Conservation (phyloP, 2,797 vertebrate species). For the Anguilla megastoma region DNA sequence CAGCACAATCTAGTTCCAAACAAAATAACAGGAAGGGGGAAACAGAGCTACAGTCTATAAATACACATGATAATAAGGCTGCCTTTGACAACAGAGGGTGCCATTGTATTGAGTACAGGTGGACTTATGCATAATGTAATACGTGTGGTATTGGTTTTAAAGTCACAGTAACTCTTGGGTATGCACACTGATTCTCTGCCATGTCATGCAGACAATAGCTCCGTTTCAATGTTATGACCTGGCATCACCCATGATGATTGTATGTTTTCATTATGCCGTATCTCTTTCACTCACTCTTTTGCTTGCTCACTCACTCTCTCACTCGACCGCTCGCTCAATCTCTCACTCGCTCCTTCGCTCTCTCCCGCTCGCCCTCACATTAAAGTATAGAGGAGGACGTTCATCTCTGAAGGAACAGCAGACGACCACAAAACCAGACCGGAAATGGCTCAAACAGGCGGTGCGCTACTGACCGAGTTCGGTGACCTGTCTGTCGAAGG, state of each 20-base stretch:
- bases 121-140: not conserved
- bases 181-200: not conserved
- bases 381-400: not conserved
- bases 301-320: not conserved
- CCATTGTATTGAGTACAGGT: not conserved
- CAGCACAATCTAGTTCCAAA: not conserved
- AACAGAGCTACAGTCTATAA: not conserved
- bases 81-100: not conserved
- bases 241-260: not conserved
- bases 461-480: slow-evolving; percentile 83
- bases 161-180: not conserved
- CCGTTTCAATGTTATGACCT: not conserved
- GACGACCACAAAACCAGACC: not conserved
- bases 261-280: not conserved
- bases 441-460: not conserved
- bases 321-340: not conserved
- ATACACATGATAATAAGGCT: not conserved
- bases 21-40: not conserved
- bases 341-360: not conserved
- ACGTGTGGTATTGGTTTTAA: not conserved
- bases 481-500: slow-evolving; percentile 95
- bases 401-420: not conserved
- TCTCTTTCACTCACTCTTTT: not conserved
- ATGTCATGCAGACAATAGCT: not conserved
- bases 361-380: not conserved